Conservation (phyloP, 2,888 invertebrate genomes). For the Apoderus coryli region DNA sequence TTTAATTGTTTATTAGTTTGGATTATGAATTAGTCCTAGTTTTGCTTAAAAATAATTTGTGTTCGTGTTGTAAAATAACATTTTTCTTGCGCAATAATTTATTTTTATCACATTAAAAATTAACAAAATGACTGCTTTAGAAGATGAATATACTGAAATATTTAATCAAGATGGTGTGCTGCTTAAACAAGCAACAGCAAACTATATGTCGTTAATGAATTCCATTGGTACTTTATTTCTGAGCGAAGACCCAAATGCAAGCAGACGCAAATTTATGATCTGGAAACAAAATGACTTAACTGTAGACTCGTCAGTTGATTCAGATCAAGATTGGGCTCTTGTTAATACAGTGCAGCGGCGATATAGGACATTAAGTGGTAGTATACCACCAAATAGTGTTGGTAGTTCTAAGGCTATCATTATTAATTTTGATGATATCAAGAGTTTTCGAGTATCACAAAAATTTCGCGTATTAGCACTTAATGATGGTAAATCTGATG, state of each 20-base stretch:
- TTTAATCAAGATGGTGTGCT: constrained; percentile 71
- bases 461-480: constrained; percentile 37
- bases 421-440: constrained; percentile 46
- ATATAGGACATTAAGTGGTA: constrained; percentile 44
- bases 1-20: too few relatives aligned
- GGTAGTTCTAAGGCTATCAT: constrained; percentile 37
- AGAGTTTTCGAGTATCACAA: constrained; percentile 42
- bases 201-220: constrained; percentile 43
- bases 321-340: constrained; percentile 74
- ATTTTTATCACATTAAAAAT: too few relatives aligned
- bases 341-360: constrained; percentile 60
- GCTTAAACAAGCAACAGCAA: constrained; percentile 48
- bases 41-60: too few relatives aligned
- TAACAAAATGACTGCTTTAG: too few relatives aligned
- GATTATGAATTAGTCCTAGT: too few relatives aligned
- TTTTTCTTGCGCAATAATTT: too few relatives aligned
- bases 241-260: constrained; percentile 41
- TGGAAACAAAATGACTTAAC: constrained; percentile 74
- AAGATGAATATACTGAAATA: constrained; percentile 39
- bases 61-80: too few relatives aligned
- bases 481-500: constrained; percentile 54
- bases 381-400: constrained; percentile 31
- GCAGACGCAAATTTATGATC: constrained; percentile 43
- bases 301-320: constrained; percentile 59
- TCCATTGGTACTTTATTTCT: constrained; percentile 52